Evolutionary conservation across 2,113 vertebrate species (phyloP).

Genomic region (Sander vitreus): DNA sequence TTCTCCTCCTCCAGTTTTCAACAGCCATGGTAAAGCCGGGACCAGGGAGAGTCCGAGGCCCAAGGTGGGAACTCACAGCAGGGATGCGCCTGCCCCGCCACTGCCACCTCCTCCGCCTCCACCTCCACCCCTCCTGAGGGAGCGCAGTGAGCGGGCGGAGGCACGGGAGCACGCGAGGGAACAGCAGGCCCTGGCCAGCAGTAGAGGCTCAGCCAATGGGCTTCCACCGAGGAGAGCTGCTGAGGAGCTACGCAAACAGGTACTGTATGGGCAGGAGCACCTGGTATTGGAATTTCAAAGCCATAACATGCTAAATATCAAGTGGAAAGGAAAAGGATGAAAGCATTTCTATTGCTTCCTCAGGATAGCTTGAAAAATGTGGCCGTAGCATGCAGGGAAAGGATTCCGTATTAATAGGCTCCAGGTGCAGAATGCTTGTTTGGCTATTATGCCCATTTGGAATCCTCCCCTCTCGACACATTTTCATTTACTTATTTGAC

Average conservation of each 20-base stretch:
- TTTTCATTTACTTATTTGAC: slow-evolving; percentile 41
- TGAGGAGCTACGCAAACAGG: slow-evolving; percentile 97
- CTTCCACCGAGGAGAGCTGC: slow-evolving; percentile 89
- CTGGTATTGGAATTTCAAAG: neutral
- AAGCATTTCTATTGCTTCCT: slow-evolving; percentile 2
- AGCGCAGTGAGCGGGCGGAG: slow-evolving; percentile 90
- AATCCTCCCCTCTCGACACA: slow-evolving; percentile 12
- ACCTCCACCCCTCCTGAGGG: slow-evolving; percentile 87
- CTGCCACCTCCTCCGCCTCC: slow-evolving; percentile 78
- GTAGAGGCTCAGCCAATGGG: slow-evolving; percentile 87
- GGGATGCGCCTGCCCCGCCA: slow-evolving; percentile 67
- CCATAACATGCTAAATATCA: neutral
- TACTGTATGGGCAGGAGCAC: slow-evolving; percentile 1
- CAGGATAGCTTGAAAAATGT: neutral
- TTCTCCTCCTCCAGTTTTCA: slow-evolving; percentile 86
- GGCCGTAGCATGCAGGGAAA: neutral
- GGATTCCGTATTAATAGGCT: slow-evolving; percentile 8
- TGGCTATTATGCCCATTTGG: slow-evolving; percentile 10
- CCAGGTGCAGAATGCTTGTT: slow-evolving; percentile 2
- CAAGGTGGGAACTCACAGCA: slow-evolving; percentile 66
- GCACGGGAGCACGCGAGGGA: slow-evolving; percentile 85
- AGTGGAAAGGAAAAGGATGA: neutral
- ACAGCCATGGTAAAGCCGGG: slow-evolving; percentile 90
- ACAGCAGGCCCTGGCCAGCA: slow-evolving; percentile 84
- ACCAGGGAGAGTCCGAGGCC: slow-evolving; percentile 82